Evolutionary conservation across 1,140 invertebrate species (phyloP).

Genomic region (Riptortus pedestris): DNA sequence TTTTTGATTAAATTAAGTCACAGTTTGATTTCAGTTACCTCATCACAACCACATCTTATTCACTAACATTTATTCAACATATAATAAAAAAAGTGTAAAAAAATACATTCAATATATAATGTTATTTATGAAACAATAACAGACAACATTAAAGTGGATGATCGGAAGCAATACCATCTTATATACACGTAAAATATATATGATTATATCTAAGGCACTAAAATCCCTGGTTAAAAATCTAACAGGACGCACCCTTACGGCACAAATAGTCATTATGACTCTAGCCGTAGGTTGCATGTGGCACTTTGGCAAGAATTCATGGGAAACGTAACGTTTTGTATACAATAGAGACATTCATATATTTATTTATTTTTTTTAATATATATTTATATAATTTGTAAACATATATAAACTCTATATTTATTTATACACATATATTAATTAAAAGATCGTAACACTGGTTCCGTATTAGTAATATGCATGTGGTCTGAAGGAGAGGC

Average conservation of each 20-base stretch:
- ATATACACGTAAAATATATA: background rate
- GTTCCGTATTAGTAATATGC: no score
- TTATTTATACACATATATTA: no score
- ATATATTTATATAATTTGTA: no score
- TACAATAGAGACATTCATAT: no score
- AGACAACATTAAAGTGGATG: slow-evolving; percentile 7
- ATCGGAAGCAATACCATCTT: background rate
- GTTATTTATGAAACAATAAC: background rate
- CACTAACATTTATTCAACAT: background rate
- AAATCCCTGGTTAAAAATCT: slow-evolving; percentile 4
- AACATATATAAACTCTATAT: no score
- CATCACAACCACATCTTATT: slow-evolving; percentile 2
- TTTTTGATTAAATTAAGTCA: slow-evolving; percentile 8
- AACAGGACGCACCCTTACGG: background rate
- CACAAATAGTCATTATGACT: no score
- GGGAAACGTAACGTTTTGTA: no score
- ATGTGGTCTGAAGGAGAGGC: no score
- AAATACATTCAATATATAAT: slow-evolving; percentile 5
- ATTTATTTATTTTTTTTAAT: no score
- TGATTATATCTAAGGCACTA: background rate
- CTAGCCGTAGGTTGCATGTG: background rate
- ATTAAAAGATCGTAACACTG: no score
- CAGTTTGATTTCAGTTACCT: slow-evolving; percentile 8
- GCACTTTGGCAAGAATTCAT: slow-evolving; percentile 21
- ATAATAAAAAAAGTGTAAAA: background rate